A percentile compares a stretch with the other conserved stretches of the same genome.
These are phyloP conservation scores for Protophormia terraenovae DNA, from an alignment of 2,888 invertebrate genomes.

Conservation along the genomic window DNA sequence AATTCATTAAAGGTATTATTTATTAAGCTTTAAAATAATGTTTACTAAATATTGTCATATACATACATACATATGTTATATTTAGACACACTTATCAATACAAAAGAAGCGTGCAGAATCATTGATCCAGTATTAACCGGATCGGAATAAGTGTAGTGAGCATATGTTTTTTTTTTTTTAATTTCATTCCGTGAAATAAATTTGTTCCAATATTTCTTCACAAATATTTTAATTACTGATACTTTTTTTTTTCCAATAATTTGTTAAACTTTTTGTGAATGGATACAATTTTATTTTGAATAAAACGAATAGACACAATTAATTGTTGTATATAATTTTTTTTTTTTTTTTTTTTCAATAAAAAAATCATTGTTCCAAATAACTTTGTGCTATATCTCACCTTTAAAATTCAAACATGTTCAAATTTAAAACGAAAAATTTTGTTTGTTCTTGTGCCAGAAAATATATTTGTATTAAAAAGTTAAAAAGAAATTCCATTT, in stretches of 20 bases:
- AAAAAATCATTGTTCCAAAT: background rate
- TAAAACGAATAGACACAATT: too few species aligned
- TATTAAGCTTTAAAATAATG: background rate
- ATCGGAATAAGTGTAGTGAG: too few species aligned
- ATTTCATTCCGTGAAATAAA: too few species aligned
- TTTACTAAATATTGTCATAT: background rate
- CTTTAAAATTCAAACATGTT: background rate
- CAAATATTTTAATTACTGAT: too few species aligned
- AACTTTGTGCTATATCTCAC: constrained; percentile 14
- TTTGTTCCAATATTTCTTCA: too few species aligned
- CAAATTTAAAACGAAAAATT: background rate
- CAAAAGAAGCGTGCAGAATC: background rate
- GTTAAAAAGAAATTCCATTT: constrained; percentile 28
- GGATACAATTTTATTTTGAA: too few species aligned
- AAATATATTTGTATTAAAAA: constrained; percentile 22
- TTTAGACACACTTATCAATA: background rate
- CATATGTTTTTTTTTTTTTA: too few species aligned
- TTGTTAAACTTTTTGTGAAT: background rate
- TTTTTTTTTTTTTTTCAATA: too few species aligned
- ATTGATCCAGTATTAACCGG: background rate
- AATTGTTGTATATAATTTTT: background rate
- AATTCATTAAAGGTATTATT: background rate
- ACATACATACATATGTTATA: too few species aligned
- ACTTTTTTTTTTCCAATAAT: too few species aligned
- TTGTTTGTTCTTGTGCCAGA: constrained; percentile 22